These are phyloP conservation scores for Tachina grossa DNA, from an alignment of 2,888 invertebrate species.

Conservation along the genomic window DNA sequence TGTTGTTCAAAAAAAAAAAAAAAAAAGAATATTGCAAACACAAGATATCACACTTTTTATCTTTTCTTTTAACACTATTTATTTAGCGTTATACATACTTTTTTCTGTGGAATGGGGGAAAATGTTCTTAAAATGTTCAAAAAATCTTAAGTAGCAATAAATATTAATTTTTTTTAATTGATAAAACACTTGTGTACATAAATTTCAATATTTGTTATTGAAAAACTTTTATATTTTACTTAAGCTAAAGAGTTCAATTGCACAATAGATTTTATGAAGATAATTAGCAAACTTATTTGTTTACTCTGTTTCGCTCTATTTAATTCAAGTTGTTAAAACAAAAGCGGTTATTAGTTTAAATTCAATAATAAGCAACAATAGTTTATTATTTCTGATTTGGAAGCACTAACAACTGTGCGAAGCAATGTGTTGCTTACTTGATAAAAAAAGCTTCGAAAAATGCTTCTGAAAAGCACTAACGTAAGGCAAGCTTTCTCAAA, in stretches of 20 bases:
- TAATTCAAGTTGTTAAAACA: too few relatives aligned
- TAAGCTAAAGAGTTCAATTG: conserved; percentile 1
- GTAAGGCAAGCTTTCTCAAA: too few relatives aligned
- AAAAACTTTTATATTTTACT: neutral
- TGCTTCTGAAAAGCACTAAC: too few relatives aligned
- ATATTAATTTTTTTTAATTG: conserved; percentile 40
- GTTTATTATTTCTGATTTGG: too few relatives aligned
- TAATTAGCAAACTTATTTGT: neutral
- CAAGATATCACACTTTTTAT: neutral
- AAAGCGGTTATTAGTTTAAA: too few relatives aligned
- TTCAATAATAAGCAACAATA: too few relatives aligned
- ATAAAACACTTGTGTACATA: conserved; percentile 51
- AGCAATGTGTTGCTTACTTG: too few relatives aligned
- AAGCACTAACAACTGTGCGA: too few relatives aligned
- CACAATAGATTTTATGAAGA: conserved; percentile 4
- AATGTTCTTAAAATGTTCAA: conserved; percentile 4
- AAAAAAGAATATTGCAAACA: conserved; percentile 2
- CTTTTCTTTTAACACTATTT: neutral
- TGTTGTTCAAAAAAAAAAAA: conserved; percentile 18
- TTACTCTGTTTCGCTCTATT: neutral
- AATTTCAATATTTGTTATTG: conserved; percentile 49
- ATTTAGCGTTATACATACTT: neutral
- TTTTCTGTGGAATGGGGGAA: conserved; percentile 5
- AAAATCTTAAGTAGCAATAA: conserved; percentile 40
- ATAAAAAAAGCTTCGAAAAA: too few relatives aligned